Evolutionary conservation across 1,140 invertebrate genomes (phyloP).

Genomic region (Drosophila pachea): DNA sequence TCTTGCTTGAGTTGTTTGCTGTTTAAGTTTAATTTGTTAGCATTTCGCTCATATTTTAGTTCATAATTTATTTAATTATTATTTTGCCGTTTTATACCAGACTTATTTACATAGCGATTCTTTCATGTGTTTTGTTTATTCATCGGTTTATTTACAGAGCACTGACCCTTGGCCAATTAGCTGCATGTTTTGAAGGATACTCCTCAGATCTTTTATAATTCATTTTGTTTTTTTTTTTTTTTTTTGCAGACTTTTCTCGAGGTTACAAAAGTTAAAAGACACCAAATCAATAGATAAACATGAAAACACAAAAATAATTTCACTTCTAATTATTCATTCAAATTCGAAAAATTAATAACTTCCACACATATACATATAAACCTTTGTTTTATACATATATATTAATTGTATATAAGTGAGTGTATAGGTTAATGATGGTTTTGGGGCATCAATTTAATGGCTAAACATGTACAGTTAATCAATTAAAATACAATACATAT

Average conservation of each 20-base stretch:
- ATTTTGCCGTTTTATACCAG: conserved; percentile 24
- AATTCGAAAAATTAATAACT: conserved; percentile 28
- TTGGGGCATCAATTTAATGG: conserved; percentile 20
- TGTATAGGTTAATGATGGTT: conserved; percentile 5
- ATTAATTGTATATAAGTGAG: conserved; percentile 8
- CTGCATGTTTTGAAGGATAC: conserved; percentile 41
- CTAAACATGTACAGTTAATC: conserved; percentile 35
- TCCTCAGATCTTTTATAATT: background rate
- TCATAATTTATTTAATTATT: conserved; percentile 33
- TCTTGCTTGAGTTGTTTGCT: conserved; percentile 18
- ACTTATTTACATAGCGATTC: conserved; percentile 67
- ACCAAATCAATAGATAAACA: conserved; percentile 26
- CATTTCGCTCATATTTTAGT: conserved; percentile 11
- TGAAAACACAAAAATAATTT: conserved; percentile 25
- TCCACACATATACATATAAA: conserved; percentile 14
- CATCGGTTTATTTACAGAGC: conserved; percentile 66
- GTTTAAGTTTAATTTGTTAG: conserved; percentile 11
- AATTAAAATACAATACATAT: conserved; percentile 53
- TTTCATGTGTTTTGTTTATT: conserved; percentile 39
- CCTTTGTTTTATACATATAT: background rate
- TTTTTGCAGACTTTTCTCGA: conserved; percentile 58
- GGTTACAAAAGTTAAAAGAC: conserved; percentile 40
- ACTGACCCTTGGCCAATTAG: conserved; percentile 45
- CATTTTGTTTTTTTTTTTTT: background rate
- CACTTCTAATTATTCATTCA: conserved; percentile 18